Base-by-base conservation (phyloP, 2,888 invertebrate genomes). In the Odontocolon sp. region DNA sequence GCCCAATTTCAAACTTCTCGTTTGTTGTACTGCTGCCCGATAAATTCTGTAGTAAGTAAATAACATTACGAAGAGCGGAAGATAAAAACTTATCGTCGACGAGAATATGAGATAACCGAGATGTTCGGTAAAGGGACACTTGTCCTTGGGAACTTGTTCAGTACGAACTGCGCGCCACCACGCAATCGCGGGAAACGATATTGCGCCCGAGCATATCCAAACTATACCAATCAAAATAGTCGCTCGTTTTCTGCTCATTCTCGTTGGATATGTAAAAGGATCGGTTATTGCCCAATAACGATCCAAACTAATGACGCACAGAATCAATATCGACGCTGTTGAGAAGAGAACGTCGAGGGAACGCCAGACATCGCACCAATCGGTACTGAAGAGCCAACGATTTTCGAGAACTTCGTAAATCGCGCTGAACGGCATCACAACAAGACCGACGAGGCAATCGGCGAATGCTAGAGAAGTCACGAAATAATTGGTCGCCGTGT, bases 221-320 rank as follows among this genome's bases (percentile, higher is more conserved):
- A 99, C 98, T 4, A 96, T 95, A 0, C 96, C 96, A 78, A 99
- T 99, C 5, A 99, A 93, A 23, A 96, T 93, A 2, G 95, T 95
- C 0, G 98, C 98, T 71, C 97, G 93, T 73, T 94, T 94, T 42
- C 96, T 94, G 23, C 97, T 98, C 97, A 99, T 99, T 79, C 95
- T 93, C 92, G 96, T 96, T 1, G 99, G 98, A 91, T 99, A 99
- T 54, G 97, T 97, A 82, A 99, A 98, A 0, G 99, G 99, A 91
- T 99, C 98, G 9, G 98, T 98, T 79, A 99, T 99, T 50, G 99
- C 99, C 98, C 99, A 98, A 91, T 99, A 99, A 14, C 98, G 94
- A 90, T 99, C 99, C 85, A 99, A 90, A 0, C 98, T 97, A 86
- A 99, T 99, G 28, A 99, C 98, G 91, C 99, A 99, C 66, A 99